Evolutionary conservation across 2,113 vertebrate genomes (phyloP), one percentile per base, ranked within the genome.

Genomic region (Maccullochella peelii): DNA sequence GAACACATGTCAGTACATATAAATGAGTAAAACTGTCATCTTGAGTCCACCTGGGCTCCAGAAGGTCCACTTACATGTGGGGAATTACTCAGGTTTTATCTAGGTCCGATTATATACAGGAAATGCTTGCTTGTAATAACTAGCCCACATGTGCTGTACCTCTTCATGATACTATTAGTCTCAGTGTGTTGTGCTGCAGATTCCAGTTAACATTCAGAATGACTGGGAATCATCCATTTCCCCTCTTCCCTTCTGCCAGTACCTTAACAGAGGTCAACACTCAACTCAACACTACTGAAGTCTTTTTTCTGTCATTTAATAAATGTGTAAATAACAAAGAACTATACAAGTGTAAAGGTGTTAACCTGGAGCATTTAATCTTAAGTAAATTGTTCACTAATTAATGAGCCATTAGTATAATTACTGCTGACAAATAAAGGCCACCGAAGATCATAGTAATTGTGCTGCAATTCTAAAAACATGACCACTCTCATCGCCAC

Each of bases 1-100:
- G 23, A 66, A 71, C 27, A 59, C 65, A 69, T 73, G 76, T 62
- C 72, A 77, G 80, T 66, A 78, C 63, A 71, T 30, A 73, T 44
- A 77, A 55, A 79, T n/a, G 36, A 25, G 18, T 61, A 20, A 44
- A 67, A 49, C n/a, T 27, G 12, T 36, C 25, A 25, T 30, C 33
- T 33, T 33, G 23, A 58, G 44, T 73, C 49, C 71, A 69, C 42
- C 18, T 69, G 65, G 70, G 36, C 52, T 55, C 4, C 65, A 61
- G 49, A 55, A 50, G 18, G 63, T 77, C 74, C 73, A 65, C 50
- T 54, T 21, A 8, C 33, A 18, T 65, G 57, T 44, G 25, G n/a
- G 18, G 52, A 77, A 80, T 55, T 63, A 58, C 8, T 59, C 50
- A n/a, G 25, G 36, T 25, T 73, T 78, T 67, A 70, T 75, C 27